Conservation (phyloP, 2,888 invertebrate genomes). For the Patella pellucida region DNA sequence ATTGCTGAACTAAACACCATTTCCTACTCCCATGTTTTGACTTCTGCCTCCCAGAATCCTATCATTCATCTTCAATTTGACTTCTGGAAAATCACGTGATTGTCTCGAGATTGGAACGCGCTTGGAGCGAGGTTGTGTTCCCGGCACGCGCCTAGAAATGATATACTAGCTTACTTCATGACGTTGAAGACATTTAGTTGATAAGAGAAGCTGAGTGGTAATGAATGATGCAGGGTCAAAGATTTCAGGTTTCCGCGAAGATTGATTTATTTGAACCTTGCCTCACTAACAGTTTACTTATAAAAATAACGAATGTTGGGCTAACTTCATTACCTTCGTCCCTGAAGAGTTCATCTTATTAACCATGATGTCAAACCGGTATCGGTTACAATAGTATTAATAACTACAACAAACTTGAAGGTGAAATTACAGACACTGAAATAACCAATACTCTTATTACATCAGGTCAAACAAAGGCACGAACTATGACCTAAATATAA, state of each 20-base stretch:
- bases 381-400: slow-evolving; percentile 4
- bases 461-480: not conserved
- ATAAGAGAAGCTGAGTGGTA: not conserved
- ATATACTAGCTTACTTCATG: not conserved
- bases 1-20: slow-evolving; percentile 11
- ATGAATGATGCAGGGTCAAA: slow-evolving; percentile 10
- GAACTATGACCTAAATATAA: not conserved
- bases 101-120: too few relatives aligned
- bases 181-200: not conserved
- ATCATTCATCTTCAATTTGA: slow-evolving; percentile 1
- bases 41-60: not conserved
- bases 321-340: slow-evolving; percentile 6
- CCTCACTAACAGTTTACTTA: not conserved
- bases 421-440: not conserved
- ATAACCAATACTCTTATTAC: not conserved
- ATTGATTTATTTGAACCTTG: slow-evolving; percentile 7
- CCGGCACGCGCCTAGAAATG: not conserved
- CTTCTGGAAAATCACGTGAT: not conserved
- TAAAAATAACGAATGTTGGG: not conserved
- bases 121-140: not conserved
- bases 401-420: slow-evolving; percentile 2
- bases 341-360: slow-evolving; percentile 11
- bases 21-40: not conserved
- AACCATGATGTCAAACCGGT: not conserved
- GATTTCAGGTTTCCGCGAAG: not conserved